phyloP scores from a whole-genome alignment of 2,888 invertebrate species.

The Athetis lepigone region DNA sequence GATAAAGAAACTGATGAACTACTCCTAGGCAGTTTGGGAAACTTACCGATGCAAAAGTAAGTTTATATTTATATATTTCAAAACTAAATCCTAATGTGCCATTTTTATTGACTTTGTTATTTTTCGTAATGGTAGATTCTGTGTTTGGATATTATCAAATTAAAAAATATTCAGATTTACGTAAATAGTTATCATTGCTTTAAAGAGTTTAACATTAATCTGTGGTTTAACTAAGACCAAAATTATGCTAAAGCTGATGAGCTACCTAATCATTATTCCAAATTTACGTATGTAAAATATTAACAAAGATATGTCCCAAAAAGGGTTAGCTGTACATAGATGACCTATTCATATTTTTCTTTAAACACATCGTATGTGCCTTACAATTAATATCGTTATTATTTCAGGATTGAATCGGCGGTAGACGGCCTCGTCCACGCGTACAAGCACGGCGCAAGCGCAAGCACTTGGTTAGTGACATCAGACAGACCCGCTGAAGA shows the following conservation, averaged over 20 bases:
- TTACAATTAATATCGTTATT: no score
- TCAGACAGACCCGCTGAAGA: conserved; percentile 77
- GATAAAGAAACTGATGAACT: conserved; percentile 70
- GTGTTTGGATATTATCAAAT: conserved; percentile 3
- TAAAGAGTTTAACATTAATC: no score
- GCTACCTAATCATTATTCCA: no score
- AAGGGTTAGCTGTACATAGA: no score
- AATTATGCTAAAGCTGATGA: neutral
- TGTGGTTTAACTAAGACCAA: neutral
- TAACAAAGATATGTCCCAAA: no score
- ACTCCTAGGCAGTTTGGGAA: conserved; percentile 48
- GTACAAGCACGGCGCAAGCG: conserved; percentile 74
- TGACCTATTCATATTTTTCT: neutral
- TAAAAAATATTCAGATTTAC: no score
- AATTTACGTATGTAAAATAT: no score
- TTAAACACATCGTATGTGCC: no score
- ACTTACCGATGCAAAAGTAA: conserved; percentile 69
- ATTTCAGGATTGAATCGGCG: conserved; percentile 77
- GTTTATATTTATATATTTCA: no score
- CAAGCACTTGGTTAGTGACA: conserved; percentile 81
- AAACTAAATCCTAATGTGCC: no score
- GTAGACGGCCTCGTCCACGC: conserved; percentile 75
- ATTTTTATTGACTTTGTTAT: neutral
- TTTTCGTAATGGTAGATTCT: neutral
- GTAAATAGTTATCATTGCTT: no score